Evolutionary conservation across 2,797 vertebrate species (phyloP), one percentile per base, ranked within the genome.

Genomic region (Tachyglossus aculeatus): DNA sequence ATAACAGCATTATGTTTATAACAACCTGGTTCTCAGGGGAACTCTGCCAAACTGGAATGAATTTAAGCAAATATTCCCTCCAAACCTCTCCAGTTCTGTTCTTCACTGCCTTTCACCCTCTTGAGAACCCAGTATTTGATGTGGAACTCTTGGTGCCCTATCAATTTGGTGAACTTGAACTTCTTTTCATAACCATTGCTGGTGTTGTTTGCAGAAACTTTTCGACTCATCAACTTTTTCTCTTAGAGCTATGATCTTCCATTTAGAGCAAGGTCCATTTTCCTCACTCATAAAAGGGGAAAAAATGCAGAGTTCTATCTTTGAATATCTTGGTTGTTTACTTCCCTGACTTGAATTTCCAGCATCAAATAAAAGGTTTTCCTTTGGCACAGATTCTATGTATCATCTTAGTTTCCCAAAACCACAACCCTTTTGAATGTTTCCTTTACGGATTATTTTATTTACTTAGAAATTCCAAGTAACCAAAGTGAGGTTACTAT

Each of bases 291-390:
- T 59, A 67, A 84, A 80, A 58, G 39, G n/a, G 31, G 45, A 48
- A 48, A 71, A 81, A 80, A 85, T 81, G 13, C 29, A 79, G 81
- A 60, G 64, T n/a, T 36, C 15, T 63, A 62, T 60, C 68, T 79
- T 81, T 70, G 67, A 81, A 77, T 83, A 80, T 80, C 78, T 70
- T 78, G 56, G 68, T 51, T 87, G 81, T 85, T 85, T 83, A 47
- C 80, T 74, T 83, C 85, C n/a, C 68, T 82, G 71, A 71, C 69
- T 80, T 75, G 54, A 34, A 14, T 59, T 69, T 76, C 57, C n/a
- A 71, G n/a, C 7, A n/a, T 45, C 37, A 13, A 53, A 53, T 14
- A 76, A 71, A 64, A 74, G 68, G 27, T 76, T 82, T 66, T 71
- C 45, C 66, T 78, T 68, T 38, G 38, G 53, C 58, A 69, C 55